Percentiles rank a stretch among this genome's conserved stretches.
Evolutionary conservation across 2,888 invertebrate genomes (phyloP).

Genomic region (Flabesymbios commensalis): DNA sequence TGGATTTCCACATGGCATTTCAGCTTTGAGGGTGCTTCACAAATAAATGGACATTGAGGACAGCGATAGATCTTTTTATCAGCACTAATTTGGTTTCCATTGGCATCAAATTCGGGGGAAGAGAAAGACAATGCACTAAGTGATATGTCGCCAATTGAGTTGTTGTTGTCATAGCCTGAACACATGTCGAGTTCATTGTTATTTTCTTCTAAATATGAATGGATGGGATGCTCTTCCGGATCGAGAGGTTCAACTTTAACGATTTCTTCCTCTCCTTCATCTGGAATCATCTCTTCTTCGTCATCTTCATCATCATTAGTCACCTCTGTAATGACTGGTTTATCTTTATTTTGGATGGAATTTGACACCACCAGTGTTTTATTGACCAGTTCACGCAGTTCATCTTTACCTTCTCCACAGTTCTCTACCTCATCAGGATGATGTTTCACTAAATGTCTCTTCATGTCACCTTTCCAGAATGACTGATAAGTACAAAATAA

Average conservation of each 20-base stretch:
- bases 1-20: slow-evolving; percentile 55
- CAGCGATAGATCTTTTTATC: slow-evolving; percentile 7
- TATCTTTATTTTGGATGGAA: no score
- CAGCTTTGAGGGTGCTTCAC: slow-evolving; percentile 48
- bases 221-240: neutral
- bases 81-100: neutral
- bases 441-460: slow-evolving; percentile 63
- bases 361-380: no score
- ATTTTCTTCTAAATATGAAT: neutral
- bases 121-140: no score
- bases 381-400: slow-evolving; percentile 10
- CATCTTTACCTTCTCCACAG: slow-evolving; percentile 3
- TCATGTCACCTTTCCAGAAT: slow-evolving; percentile 64
- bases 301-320: slow-evolving; percentile 5
- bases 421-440: slow-evolving; percentile 50
- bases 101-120: neutral
- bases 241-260: neutral
- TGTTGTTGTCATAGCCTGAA: no score
- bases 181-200: neutral
- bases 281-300: slow-evolving; percentile 3
- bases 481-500: slow-evolving; percentile 62
- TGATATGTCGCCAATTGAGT: no score
- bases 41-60: slow-evolving; percentile 24
- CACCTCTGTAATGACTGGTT: no score
- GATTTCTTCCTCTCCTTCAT: neutral